These are phyloP conservation scores for Cettia cetti DNA, from an alignment of 2,113 vertebrate species.

Conservation along the genomic window DNA sequence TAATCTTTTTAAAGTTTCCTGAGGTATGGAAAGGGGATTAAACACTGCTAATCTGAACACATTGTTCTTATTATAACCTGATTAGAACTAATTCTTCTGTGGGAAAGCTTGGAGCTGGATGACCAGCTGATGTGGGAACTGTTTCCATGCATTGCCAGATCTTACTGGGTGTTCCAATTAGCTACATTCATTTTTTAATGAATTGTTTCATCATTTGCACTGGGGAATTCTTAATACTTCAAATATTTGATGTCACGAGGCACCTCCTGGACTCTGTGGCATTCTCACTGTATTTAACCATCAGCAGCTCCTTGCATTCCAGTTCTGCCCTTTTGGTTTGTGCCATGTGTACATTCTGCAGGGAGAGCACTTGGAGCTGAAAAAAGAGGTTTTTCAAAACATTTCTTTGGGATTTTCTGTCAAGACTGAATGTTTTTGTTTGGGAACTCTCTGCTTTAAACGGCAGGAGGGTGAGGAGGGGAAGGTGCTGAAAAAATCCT, in stretches of 20 bases:
- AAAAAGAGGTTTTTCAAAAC: not conserved
- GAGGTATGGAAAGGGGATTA: conserved; percentile 46
- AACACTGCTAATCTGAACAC: conserved; percentile 55
- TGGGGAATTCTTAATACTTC: conserved; percentile 56
- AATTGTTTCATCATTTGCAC: conserved; percentile 61
- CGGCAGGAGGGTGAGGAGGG: not conserved
- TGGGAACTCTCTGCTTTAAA: not conserved
- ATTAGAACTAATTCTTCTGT: conserved; percentile 47
- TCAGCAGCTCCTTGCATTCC: not conserved
- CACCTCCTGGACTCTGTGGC: conserved; percentile 4
- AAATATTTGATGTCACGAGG: conserved; percentile 55
- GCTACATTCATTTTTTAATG: conserved; percentile 47
- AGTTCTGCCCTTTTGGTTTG: not conserved
- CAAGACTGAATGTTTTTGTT: not conserved
- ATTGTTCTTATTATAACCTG: conserved; percentile 60
- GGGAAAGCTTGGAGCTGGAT: conserved; percentile 26
- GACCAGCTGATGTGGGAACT: conserved; percentile 37
- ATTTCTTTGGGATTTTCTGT: not conserved
- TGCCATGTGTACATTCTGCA: not conserved
- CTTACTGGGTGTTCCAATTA: conserved; percentile 55
- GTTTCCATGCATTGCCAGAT: conserved; percentile 22
- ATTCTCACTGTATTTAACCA: conserved; percentile 10
- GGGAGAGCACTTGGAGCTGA: not conserved
- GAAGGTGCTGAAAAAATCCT: not conserved
- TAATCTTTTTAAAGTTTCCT: conserved; percentile 47